Evolutionary conservation across 2,888 invertebrate genomes (phyloP), one percentile per base, ranked within the genome.

Genomic region (Eudemis profundana): DNA sequence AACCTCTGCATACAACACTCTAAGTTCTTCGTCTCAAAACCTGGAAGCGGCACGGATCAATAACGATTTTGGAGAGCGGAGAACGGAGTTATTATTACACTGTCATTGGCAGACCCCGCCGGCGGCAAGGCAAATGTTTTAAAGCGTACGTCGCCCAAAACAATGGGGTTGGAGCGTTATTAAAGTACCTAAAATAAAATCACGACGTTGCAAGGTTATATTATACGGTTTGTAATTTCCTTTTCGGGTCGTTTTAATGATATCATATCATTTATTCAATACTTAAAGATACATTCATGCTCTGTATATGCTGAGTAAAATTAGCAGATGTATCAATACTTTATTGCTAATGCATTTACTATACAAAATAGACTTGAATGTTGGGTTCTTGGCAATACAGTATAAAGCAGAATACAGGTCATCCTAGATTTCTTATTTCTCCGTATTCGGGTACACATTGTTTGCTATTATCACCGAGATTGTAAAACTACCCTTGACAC

Each of bases 61-160:
- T 64, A 78, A 49, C 69, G 74, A 78, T 78, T 80, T 76, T 74
- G 72, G 74, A 73, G 70, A 72, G 64, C 62, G 56, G 61, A 72
- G 54, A 65, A 46, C 44, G 65, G 64, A 69, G 71, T 69, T 79
- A 78, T 82, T 82, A 81, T 76, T 77, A 75, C 68, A 66, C 74
- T 82, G 83, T 81, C 81, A 81, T 42, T 50, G 63, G 59, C 81
- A 78, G 73, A 61, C 70, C 70, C 60, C 64, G 62, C 71, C 67
- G 62, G 8, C 23, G 69, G 68, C 53, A 23, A 56, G 69, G 70
- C 68, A 70, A 75, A 74, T 73, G 71, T 77, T 78, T 74, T 69
- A 70, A 76, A 74, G 69, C 66, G 57, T 69, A 70, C 68, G 69
- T 70, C 71, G 71, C 65, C 60, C 21, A 23, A 46, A 54, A 44